Evolutionary conservation across 2,888 invertebrate species (phyloP).

Genomic region (Melieria omissa): DNA sequence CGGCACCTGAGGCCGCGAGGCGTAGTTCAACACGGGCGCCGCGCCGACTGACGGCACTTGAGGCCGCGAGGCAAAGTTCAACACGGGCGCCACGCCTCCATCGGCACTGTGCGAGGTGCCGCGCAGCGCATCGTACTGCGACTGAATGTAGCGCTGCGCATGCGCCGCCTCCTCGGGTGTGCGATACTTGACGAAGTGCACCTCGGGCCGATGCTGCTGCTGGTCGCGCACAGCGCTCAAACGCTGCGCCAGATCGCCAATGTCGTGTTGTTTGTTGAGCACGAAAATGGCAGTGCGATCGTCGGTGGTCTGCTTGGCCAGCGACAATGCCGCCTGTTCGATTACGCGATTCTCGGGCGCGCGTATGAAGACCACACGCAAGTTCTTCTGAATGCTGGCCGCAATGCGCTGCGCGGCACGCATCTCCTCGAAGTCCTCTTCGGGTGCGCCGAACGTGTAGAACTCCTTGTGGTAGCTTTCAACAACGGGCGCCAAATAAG

Average conservation of each 20-base stretch:
- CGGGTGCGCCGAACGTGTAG: constrained; percentile 55
- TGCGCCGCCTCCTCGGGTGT: constrained; percentile 55
- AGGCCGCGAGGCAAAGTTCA: constrained; percentile 39
- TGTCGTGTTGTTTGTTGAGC: constrained; percentile 59
- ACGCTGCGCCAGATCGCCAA: constrained; percentile 53
- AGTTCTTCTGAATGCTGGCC: constrained; percentile 50
- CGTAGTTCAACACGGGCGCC: no score
- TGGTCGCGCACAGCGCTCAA: constrained; percentile 45
- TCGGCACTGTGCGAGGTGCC: constrained; percentile 31
- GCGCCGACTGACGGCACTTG: background rate
- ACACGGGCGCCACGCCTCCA: constrained; percentile 41
- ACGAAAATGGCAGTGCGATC: constrained; percentile 63
- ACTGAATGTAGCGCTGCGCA: constrained; percentile 56
- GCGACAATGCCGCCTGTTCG: constrained; percentile 52
- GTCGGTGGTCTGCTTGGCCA: constrained; percentile 56
- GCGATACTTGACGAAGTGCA: constrained; percentile 59
- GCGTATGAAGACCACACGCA: constrained; percentile 60
- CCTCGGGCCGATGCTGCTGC: constrained; percentile 51
- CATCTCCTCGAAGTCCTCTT: constrained; percentile 48
- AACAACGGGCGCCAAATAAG: background rate
- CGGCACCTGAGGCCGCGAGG: constrained; percentile 39
- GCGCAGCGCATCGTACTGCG: constrained; percentile 45
- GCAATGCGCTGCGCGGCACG: constrained; percentile 46
- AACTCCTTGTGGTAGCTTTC: constrained; percentile 51
- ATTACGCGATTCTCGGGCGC: constrained; percentile 58